These are phyloP conservation scores for Cromileptes altivelis DNA, from an alignment of 2,113 vertebrate species.

Conservation along the genomic window DNA sequence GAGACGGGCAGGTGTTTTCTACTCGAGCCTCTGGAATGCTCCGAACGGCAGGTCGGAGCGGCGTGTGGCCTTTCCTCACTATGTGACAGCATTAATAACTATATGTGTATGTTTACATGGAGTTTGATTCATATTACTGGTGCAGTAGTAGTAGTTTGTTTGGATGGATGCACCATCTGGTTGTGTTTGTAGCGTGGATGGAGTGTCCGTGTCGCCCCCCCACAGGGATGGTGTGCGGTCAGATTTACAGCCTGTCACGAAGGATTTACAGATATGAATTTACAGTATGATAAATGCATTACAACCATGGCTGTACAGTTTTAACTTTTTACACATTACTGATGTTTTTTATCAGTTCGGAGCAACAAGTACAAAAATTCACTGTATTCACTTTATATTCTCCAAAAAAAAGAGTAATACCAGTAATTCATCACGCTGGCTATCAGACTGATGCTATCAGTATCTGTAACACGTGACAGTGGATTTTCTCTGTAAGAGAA, in stretches of 20 bases:
- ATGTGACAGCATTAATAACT: conserved; percentile 39
- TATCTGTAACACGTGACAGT: too few relatives aligned
- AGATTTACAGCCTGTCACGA: neutral
- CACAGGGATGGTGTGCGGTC: neutral
- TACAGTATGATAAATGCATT: too few relatives aligned
- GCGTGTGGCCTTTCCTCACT: conserved; percentile 66
- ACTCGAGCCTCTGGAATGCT: conserved; percentile 48
- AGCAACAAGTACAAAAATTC: too few relatives aligned
- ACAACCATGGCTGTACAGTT: too few relatives aligned
- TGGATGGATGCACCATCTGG: conserved; percentile 33
- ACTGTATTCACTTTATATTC: too few relatives aligned
- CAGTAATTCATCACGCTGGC: too few relatives aligned
- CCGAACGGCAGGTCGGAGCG: neutral
- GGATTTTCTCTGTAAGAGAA: too few relatives aligned
- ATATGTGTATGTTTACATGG: conserved; percentile 55
- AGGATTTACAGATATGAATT: too few relatives aligned
- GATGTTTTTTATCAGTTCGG: too few relatives aligned
- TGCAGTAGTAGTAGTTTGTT: neutral
- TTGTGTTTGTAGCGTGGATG: neutral
- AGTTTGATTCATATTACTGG: conserved; percentile 13
- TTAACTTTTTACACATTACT: too few relatives aligned
- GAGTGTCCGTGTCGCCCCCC: neutral
- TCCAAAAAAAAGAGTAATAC: too few relatives aligned
- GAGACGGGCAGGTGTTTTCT: conserved; percentile 6
- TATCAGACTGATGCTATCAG: too few relatives aligned